Evolutionary conservation across 2,888 invertebrate genomes (phyloP), one percentile per base, ranked within the genome.

Genomic region (Sicus ferrugineus): DNA sequence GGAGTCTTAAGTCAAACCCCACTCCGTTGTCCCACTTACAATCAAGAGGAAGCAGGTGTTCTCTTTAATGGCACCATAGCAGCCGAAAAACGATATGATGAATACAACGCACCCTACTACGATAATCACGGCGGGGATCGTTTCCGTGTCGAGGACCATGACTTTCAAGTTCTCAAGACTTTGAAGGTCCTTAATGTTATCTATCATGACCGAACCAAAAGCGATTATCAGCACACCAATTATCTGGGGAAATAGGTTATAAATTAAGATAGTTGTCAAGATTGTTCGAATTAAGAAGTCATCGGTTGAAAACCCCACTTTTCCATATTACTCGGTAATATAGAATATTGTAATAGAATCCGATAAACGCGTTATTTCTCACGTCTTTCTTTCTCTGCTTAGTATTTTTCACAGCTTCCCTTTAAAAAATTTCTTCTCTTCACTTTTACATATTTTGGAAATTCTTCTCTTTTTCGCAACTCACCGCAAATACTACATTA

Each of bases 41-140:
- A 92, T 91, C 80, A 93, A 89, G 65, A 93, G 89, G 90, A 95
- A 93, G 86, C 94, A 94, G 83, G 93, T 90, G 83, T 92, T 95
- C 84, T 96, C 95, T 73, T 92, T 89, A 73, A 93, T 90, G 3
- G 96, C 94, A 65, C 96, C 96, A 80, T 95, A 95, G 86, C 96
- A 96, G 72, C 95, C 96, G 80, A 95, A 92, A 88, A 95, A 95
- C 2, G 94, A 91, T 72, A 95, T 91, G 76, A 94, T 81, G 82
- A 94, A 93, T 76, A 92, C 89, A 34, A 93, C 81, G 26, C 88
- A 87, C 3, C 93, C 93, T 69, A 93, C 85, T 62, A 90, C 83
- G 70, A 93, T 90, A 74, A 92, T 88, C 67, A 89, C 79, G 81
- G 91, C 88, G 2, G 92, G 89, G 0, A 91, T 89, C 9, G 89